These are phyloP conservation scores for Uria lomvia DNA, from an alignment of 2,113 vertebrate genomes.

Conservation along the genomic window DNA sequence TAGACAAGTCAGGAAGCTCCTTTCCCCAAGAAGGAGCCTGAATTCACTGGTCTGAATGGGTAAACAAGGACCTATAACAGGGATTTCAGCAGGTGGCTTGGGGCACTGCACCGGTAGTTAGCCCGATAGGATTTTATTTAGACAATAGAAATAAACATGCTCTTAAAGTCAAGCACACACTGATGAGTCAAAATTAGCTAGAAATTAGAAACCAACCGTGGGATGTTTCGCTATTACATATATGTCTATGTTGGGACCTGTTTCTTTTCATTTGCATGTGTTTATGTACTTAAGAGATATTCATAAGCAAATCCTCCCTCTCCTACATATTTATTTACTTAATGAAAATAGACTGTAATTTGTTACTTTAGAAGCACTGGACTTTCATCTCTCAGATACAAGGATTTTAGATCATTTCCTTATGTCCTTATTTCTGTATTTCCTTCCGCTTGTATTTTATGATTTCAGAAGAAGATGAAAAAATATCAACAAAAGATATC, in stretches of 20 bases:
- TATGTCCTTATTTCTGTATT: not conserved
- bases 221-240: not conserved
- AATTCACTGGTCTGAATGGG: not conserved
- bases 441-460: conserved; percentile 17
- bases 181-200: not conserved
- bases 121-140: not conserved
- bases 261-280: conserved; percentile 2
- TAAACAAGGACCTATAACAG: not conserved
- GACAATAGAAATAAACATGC: not conserved
- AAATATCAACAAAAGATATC: not conserved
- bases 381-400: not conserved
- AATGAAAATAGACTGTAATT: not conserved
- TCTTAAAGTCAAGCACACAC: not conserved
- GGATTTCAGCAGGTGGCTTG: not conserved
- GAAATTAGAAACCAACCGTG: not conserved
- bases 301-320: not conserved
- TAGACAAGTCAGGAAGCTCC: not conserved
- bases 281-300: not conserved
- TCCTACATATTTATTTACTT: not conserved
- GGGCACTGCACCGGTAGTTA: not conserved
- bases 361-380: conserved; percentile 10
- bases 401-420: conserved; percentile 19
- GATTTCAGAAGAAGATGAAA: conserved; percentile 25
- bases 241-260: not conserved
- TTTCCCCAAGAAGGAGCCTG: not conserved